Evolutionary conservation across 2,113 vertebrate genomes (phyloP).

Genomic region (Malurus melanocephalus): DNA sequence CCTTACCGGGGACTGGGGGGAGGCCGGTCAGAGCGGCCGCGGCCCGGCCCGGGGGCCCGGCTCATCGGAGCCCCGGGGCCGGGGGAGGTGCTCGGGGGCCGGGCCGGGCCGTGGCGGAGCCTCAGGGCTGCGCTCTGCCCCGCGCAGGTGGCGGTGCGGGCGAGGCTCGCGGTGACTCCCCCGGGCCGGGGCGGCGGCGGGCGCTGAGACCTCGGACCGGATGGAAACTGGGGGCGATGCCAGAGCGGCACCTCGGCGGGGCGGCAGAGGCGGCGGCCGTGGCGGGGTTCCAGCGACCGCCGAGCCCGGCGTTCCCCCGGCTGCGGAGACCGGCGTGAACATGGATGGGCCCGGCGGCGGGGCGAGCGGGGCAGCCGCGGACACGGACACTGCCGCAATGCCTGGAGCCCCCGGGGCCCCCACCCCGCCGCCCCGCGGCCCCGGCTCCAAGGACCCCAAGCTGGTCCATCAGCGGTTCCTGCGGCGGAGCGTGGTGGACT

Average conservation of each 20-base stretch:
- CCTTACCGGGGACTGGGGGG: too few species aligned
- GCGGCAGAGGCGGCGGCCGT: constrained; percentile 22
- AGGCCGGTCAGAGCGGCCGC: too few species aligned
- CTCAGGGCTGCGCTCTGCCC: constrained; percentile 7
- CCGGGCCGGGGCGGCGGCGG: constrained; percentile 20
- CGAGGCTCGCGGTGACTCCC: constrained; percentile 70
- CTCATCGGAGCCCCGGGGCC: too few species aligned
- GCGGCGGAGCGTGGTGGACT: constrained; percentile 87
- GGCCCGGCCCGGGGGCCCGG: too few species aligned
- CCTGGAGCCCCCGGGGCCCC: constrained; percentile 57
- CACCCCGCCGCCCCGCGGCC: neutral
- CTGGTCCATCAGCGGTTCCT: constrained; percentile 86
- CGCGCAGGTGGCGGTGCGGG: constrained; percentile 56
- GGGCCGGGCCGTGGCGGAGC: neutral
- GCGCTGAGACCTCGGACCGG: constrained; percentile 50
- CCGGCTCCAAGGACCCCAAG: constrained; percentile 56
- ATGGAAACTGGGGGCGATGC: constrained; percentile 80
- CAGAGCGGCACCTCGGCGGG: constrained; percentile 64
- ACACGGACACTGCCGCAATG: constrained; percentile 52
- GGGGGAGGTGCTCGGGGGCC: too few species aligned
- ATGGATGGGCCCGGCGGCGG: constrained; percentile 71
- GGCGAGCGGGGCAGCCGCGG: constrained; percentile 61
- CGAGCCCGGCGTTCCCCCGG: constrained; percentile 54
- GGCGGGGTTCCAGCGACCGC: constrained; percentile 45
- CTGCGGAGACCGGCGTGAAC: constrained; percentile 71